Percentiles rank a stretch among this genome's conserved stretches.
These are phyloP conservation scores for Drosophila leonis DNA, from an alignment of 2,888 invertebrate species.

Conservation along the genomic window DNA sequence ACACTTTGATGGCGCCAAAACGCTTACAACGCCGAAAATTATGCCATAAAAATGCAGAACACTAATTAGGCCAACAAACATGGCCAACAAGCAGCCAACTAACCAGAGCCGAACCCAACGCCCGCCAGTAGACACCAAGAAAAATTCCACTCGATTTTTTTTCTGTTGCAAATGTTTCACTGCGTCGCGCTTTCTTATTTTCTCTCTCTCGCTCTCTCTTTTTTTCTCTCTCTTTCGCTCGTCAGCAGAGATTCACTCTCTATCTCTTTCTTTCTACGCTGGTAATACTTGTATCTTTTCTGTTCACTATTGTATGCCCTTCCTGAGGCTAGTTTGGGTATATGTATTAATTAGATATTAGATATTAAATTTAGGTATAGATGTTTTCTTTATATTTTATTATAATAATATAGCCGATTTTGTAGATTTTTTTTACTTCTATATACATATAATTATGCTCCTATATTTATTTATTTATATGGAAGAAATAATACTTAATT, in stretches of 20 bases:
- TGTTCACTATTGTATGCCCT: conserved; percentile 18
- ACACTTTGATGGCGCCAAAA: conserved; percentile 66
- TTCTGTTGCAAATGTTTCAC: conserved; percentile 50
- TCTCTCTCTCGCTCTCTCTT: neutral
- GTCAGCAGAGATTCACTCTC: neutral
- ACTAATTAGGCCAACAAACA: conserved; percentile 79
- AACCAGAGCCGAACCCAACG: conserved; percentile 18
- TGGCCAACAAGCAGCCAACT: conserved; percentile 43
- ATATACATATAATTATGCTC: too few relatives aligned
- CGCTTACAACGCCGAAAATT: conserved; percentile 75
- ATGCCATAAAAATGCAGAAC: conserved; percentile 79
- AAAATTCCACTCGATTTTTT: conserved; percentile 25
- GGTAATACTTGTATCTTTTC: conserved; percentile 20
- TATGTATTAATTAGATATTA: neutral
- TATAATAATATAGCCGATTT: too few relatives aligned
- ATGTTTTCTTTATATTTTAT: too few relatives aligned
- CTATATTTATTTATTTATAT: too few relatives aligned
- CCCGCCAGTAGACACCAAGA: conserved; percentile 37
- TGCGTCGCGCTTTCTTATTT: neutral
- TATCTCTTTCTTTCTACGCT: conserved; percentile 3
- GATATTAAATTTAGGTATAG: too few relatives aligned
- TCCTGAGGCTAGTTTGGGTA: neutral
- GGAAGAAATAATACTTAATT: too few relatives aligned
- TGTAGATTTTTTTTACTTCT: too few relatives aligned
- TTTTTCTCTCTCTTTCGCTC: neutral